A percentile compares a stretch with the other conserved stretches of the same genome.
These are phyloP conservation scores for Apodemus speciosus DNA, from an alignment of 2,113 vertebrate species.

Conservation along the genomic window DNA sequence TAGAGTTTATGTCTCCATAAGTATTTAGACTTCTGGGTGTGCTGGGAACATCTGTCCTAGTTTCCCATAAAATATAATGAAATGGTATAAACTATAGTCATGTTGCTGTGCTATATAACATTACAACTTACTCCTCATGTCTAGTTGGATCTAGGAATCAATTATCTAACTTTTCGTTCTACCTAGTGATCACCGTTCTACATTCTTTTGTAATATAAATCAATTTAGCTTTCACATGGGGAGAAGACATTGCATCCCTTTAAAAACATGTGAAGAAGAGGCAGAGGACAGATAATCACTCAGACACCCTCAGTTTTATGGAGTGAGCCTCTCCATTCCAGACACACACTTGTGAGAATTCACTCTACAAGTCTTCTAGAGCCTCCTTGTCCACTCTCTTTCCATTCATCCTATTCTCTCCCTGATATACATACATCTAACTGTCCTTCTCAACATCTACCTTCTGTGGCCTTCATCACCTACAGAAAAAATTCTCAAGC, in stretches of 20 bases:
- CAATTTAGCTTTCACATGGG: background rate
- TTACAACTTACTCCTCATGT: background rate
- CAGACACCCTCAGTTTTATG: constrained; percentile 2
- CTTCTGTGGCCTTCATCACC: background rate
- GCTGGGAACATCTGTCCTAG: background rate
- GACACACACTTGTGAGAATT: background rate
- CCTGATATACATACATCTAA: background rate
- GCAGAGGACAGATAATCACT: background rate
- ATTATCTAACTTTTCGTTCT: background rate
- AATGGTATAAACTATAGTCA: background rate
- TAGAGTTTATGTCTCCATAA: background rate
- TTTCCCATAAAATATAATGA: background rate
- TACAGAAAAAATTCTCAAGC: background rate
- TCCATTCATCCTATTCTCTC: background rate
- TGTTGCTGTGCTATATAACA: background rate
- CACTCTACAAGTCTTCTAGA: background rate
- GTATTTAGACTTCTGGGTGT: background rate
- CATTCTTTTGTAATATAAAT: background rate
- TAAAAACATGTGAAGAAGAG: background rate
- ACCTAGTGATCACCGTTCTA: background rate
- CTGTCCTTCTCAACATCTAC: background rate
- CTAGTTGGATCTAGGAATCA: background rate
- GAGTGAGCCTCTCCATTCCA: background rate
- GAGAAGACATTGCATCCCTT: background rate
- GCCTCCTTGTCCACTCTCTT: background rate